Conservation (phyloP, 1,140 invertebrate species). For the Odontomachus brunneus region DNA sequence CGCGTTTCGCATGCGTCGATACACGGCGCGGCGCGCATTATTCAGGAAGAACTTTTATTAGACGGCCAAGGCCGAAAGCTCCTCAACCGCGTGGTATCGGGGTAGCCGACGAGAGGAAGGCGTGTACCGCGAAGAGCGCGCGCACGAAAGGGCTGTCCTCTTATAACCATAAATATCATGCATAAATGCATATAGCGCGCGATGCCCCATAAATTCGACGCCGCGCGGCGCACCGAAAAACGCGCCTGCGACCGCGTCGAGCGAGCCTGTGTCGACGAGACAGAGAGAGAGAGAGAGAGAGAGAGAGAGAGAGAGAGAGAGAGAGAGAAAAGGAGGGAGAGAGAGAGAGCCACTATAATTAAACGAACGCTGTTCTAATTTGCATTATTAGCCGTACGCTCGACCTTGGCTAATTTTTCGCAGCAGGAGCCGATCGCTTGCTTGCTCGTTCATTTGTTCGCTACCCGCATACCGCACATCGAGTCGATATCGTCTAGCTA, state of each 20-base stretch:
- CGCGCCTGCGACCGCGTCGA: neutral
- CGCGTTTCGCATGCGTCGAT: conserved; percentile 32
- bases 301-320: too few relatives aligned
- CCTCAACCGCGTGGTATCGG: conserved; percentile 60
- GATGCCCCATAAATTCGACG: conserved; percentile 50
- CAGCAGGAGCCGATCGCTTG: too few relatives aligned
- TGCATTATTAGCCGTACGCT: conserved; percentile 3
- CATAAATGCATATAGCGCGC: conserved; percentile 46
- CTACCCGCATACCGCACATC: too few relatives aligned
- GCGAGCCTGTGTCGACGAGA: too few relatives aligned
- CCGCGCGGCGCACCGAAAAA: conserved; percentile 18
- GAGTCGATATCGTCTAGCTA: too few relatives aligned
- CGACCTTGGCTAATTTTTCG: too few relatives aligned
- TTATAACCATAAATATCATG: conserved; percentile 55
- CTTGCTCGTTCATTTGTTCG: too few relatives aligned
- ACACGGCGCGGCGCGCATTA: conserved; percentile 54
- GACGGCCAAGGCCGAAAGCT: conserved; percentile 72
- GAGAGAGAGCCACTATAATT: conserved; percentile 14
- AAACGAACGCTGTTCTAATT: conserved; percentile 27
- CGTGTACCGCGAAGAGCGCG: conserved; percentile 49
- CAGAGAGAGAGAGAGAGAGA: too few relatives aligned
- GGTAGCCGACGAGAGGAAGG: conserved; percentile 64
- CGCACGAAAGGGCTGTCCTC: conserved; percentile 51
- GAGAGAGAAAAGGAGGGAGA: too few relatives aligned
- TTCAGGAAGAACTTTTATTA: conserved; percentile 70